Percentiles rank a stretch among this genome's conserved stretches.
Evolutionary conservation across 2,113 vertebrate species (phyloP).

Genomic region (Trochalopteron elliotii): DNA sequence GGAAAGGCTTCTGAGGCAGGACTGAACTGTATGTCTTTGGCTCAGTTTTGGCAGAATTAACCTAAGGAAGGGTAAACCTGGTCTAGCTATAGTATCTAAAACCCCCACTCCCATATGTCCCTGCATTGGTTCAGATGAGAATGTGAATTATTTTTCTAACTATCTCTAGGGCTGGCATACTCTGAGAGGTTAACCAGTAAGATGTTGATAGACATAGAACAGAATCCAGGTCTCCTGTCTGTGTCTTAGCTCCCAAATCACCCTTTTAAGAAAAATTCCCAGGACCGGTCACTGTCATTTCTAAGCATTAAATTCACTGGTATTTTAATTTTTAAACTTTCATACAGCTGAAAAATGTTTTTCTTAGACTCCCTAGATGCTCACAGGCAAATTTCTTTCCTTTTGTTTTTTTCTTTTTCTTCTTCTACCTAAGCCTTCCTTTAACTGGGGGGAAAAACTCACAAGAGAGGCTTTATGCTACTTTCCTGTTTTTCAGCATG

Average conservation of each 20-base stretch:
- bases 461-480: slow-evolving; percentile 50
- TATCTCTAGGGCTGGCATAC: neutral
- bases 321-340: slow-evolving; percentile 49
- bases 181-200: slow-evolving; percentile 1
- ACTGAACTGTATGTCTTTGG: neutral
- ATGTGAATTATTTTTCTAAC: neutral
- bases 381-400: neutral
- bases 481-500: slow-evolving; percentile 57
- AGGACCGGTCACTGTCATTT: neutral
- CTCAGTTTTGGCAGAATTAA: neutral
- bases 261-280: slow-evolving; percentile 21
- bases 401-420: neutral
- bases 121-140: neutral
- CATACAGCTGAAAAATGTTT: neutral
- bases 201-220: neutral
- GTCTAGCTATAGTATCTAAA: neutral
- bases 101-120: neutral
- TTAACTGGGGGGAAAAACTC: neutral
- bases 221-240: neutral
- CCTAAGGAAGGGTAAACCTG: neutral
- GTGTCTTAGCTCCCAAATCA: neutral
- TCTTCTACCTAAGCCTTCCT: neutral
- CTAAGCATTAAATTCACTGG: neutral
- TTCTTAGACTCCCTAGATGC: neutral
- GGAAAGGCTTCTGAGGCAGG: neutral